These are phyloP conservation scores for Zingel zingel DNA, from an alignment of 2,113 vertebrate genomes.

Conservation along the genomic window DNA sequence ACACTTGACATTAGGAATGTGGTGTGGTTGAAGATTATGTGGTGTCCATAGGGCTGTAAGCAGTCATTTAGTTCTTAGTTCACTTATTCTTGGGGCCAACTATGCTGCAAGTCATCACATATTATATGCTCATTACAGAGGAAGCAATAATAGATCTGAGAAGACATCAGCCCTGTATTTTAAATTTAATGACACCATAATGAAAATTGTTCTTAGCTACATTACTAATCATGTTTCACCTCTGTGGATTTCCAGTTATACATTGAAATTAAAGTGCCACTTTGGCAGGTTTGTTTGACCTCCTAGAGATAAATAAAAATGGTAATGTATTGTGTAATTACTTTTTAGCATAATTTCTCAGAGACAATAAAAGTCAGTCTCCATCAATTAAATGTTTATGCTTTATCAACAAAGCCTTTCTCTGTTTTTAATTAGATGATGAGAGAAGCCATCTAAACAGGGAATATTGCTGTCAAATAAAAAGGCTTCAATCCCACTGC, in stretches of 20 bases:
- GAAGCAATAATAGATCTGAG: slow-evolving; percentile 18
- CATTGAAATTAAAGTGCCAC: slow-evolving; percentile 46
- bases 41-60: neutral
- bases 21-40: slow-evolving; percentile 16
- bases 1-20: neutral
- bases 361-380: slow-evolving; percentile 36
- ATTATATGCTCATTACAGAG: slow-evolving; percentile 35
- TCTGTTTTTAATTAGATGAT: slow-evolving; percentile 53
- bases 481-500: slow-evolving; percentile 25
- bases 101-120: slow-evolving; percentile 31
- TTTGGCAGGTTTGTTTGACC: slow-evolving; percentile 36
- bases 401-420: slow-evolving; percentile 47
- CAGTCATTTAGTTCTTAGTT: slow-evolving; percentile 32
- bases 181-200: slow-evolving; percentile 26
- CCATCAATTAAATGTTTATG: slow-evolving; percentile 43
- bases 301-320: slow-evolving; percentile 36
- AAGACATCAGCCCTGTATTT: slow-evolving; percentile 26
- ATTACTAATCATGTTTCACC: slow-evolving; percentile 18
- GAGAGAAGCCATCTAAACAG: slow-evolving; percentile 22
- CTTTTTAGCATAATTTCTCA: slow-evolving; percentile 35
- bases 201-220: slow-evolving; percentile 21
- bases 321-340: slow-evolving; percentile 44
- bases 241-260: slow-evolving; percentile 17
- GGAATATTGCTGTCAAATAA: slow-evolving; percentile 38
- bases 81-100: slow-evolving; percentile 5